A percentile compares a stretch with the other conserved stretches of the same genome.
Conservation (phyloP, 2,797 vertebrate genomes). For the Parauchenoglanis ngamensis region DNA sequence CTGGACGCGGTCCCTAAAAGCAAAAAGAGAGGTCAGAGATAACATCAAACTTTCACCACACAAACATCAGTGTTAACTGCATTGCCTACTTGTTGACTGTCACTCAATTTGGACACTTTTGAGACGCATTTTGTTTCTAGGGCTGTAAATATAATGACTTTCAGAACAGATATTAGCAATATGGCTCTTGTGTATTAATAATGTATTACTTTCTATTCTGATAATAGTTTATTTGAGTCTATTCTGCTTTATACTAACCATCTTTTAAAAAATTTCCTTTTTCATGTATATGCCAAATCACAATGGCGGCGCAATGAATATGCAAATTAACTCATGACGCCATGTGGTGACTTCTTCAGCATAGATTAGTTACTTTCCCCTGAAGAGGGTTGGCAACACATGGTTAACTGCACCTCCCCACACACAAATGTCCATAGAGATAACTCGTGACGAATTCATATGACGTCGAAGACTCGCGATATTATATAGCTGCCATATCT, state of each 20-base stretch:
- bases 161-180: not conserved
- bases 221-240: not conserved
- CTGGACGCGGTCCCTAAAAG: conserved; percentile 7
- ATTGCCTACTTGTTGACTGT: not conserved
- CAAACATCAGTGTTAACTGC: not conserved
- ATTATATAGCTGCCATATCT: not conserved
- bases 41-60: not conserved
- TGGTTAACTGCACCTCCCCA: not conserved
- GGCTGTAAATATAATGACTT: not conserved
- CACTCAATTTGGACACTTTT: not conserved
- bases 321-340: not conserved
- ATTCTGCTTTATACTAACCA: not conserved
- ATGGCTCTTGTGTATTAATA: not conserved
- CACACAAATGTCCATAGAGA: conserved; percentile 6
- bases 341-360: not conserved
- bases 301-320: not conserved
- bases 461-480: not conserved
- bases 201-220: not conserved
- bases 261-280: not conserved
- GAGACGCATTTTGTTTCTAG: not conserved
- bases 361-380: not conserved
- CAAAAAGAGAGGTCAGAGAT: not conserved
- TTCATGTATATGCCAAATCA: not conserved
- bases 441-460: not conserved
- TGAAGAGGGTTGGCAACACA: not conserved